phyloP scores from a whole-genome alignment of 2,113 vertebrate genomes.

The Alaudala cheleensis region DNA sequence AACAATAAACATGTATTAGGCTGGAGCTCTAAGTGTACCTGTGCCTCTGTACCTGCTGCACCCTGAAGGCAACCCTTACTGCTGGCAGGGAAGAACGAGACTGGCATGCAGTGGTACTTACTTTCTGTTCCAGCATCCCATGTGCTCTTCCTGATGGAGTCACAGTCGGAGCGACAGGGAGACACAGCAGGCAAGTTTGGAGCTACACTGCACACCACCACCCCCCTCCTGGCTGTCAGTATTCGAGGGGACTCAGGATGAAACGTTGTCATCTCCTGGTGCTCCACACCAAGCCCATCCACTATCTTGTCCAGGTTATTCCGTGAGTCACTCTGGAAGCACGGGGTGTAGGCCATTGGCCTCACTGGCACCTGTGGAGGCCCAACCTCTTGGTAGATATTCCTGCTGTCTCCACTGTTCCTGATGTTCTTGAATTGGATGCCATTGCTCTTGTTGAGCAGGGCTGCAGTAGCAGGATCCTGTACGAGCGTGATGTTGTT shows the following conservation, averaged over 20 bases:
- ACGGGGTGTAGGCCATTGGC: conserved; percentile 95
- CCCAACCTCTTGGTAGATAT: conserved; percentile 85
- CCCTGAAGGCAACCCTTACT: not conserved
- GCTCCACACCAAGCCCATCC: conserved; percentile 83
- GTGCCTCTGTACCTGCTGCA: not conserved
- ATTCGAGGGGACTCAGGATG: conserved; percentile 92
- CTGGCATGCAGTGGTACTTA: conserved; percentile 13
- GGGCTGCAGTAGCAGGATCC: conserved; percentile 90
- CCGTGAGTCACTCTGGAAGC: conserved; percentile 90
- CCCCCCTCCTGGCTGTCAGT: conserved; percentile 84
- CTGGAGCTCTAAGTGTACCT: not conserved
- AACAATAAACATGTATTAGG: not conserved
- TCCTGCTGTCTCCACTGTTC: conserved; percentile 82
- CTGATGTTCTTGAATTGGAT: conserved; percentile 87
- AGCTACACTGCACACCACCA: conserved; percentile 96
- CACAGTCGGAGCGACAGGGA: conserved; percentile 90
- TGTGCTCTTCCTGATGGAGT: conserved; percentile 89
- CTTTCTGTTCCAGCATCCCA: conserved; percentile 88
- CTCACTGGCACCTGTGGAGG: conserved; percentile 94
- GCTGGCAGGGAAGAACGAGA: fast-evolving
- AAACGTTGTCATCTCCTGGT: conserved; percentile 97
- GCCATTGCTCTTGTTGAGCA: conserved; percentile 94
- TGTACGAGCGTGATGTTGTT: conserved; percentile 93
- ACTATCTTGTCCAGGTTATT: conserved; percentile 89
- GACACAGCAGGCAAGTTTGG: conserved; percentile 90